Conservation (phyloP, 2,888 invertebrate species). For the Drosophila helvetica region DNA sequence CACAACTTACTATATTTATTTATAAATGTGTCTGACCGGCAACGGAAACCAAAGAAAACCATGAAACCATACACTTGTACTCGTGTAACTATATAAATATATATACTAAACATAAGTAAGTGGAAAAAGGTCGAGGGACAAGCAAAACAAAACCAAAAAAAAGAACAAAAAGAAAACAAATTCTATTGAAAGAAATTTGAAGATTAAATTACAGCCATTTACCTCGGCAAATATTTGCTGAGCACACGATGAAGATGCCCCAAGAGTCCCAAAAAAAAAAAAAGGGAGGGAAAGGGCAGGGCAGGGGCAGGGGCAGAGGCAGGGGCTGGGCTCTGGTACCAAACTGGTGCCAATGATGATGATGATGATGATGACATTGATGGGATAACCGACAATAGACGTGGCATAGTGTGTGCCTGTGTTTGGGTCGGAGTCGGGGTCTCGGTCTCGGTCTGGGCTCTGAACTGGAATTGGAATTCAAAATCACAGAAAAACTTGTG, state of each 20-base stretch:
- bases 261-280: constrained; percentile 1
- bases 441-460: background rate
- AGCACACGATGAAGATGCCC: constrained; percentile 39
- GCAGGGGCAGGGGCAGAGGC: background rate
- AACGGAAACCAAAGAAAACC: background rate
- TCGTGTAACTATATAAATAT: constrained; percentile 7
- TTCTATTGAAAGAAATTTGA: constrained; percentile 43
- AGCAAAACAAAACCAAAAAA: background rate
- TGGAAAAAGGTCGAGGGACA: background rate
- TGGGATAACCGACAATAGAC: constrained; percentile 40
- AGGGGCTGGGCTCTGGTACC: background rate
- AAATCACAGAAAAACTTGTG: constrained; percentile 29
- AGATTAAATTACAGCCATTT: constrained; percentile 48
- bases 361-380: constrained; percentile 40
- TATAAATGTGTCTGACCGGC: background rate
- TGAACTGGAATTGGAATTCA: constrained; percentile 36
- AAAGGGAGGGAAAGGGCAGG: background rate
- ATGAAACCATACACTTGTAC: background rate
- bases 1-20: background rate
- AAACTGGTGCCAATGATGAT: constrained; percentile 10
- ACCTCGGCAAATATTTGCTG: constrained; percentile 46
- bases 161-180: constrained; percentile 24
- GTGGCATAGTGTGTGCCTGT: constrained; percentile 29
- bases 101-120: background rate
- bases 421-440: background rate